Conservation (phyloP, 2,888 invertebrate genomes). For the Penaeus monodon region DNA sequence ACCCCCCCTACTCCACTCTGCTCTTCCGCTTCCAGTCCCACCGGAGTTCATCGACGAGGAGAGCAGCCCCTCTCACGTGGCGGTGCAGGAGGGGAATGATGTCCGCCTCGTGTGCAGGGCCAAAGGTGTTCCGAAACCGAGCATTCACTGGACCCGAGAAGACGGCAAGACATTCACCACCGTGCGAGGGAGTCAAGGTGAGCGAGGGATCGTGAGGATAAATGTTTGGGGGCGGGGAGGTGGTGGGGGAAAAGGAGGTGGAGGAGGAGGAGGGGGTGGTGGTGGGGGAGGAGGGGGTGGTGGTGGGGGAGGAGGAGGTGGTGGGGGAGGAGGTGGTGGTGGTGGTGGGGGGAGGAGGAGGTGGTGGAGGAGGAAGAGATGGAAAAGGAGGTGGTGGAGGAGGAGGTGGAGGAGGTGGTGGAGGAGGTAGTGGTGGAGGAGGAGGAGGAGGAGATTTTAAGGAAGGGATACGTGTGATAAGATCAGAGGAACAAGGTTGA, state of each 20-base stretch:
- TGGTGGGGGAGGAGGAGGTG: too few relatives aligned
- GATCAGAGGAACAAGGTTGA: too few relatives aligned
- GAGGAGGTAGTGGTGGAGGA: too few relatives aligned
- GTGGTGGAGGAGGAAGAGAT: too few relatives aligned
- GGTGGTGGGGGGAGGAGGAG: too few relatives aligned
- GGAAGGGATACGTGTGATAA: too few relatives aligned
- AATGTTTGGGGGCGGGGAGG: neutral
- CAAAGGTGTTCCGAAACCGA: slow-evolving; percentile 79
- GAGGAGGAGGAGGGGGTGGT: too few relatives aligned
- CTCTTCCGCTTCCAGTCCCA: slow-evolving; percentile 80
- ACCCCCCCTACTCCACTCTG: too few relatives aligned
- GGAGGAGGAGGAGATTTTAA: too few relatives aligned
- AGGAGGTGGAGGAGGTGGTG: too few relatives aligned
- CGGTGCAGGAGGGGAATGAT: slow-evolving; percentile 92
- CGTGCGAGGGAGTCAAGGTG: slow-evolving; percentile 76
- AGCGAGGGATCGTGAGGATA: neutral
- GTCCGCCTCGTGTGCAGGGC: slow-evolving; percentile 86
- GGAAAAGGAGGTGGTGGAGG: too few relatives aligned
- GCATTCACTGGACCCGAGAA: slow-evolving; percentile 93
- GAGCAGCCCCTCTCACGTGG: slow-evolving; percentile 91
- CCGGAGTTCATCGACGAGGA: slow-evolving; percentile 92
- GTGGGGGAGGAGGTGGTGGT: too few relatives aligned
- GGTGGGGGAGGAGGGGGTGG: neutral
- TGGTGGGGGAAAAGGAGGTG: neutral
- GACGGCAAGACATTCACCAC: slow-evolving; percentile 89